Evolutionary conservation across 2,888 invertebrate genomes (phyloP).

Genomic region (Spodoptera picta): DNA sequence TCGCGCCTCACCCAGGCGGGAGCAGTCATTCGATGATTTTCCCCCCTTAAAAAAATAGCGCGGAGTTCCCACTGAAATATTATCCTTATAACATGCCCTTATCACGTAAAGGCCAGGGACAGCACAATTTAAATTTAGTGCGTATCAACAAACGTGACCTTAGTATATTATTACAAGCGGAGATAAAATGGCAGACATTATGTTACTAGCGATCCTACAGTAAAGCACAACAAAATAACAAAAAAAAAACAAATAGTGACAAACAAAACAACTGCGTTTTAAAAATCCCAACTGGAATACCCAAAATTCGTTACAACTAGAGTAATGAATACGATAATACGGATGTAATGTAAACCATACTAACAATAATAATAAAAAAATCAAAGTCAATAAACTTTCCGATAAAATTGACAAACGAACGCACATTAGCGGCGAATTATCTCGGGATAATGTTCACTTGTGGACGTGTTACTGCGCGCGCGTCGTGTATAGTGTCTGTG

Average conservation of each 20-base stretch:
- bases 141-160: constrained; percentile 51
- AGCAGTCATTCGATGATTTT: too few relatives aligned
- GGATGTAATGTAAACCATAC: not conserved
- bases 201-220: constrained; percentile 3
- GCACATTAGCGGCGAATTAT: constrained; percentile 68
- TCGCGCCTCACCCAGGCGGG: too few relatives aligned
- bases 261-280: not conserved
- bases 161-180: constrained; percentile 41
- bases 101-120: constrained; percentile 45
- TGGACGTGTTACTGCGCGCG: constrained; percentile 66
- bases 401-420: constrained; percentile 68
- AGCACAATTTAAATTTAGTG: constrained; percentile 30
- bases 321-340: not conserved
- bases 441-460: constrained; percentile 73
- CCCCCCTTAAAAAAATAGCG: not conserved
- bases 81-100: constrained; percentile 17
- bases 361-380: constrained; percentile 21
- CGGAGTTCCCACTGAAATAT: constrained; percentile 4
- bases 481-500: constrained; percentile 50
- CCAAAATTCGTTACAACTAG: too few relatives aligned
- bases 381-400: constrained; percentile 64
- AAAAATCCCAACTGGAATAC: too few relatives aligned
- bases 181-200: constrained; percentile 26
- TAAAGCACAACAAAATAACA: constrained; percentile 1
- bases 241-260: not conserved